Percentiles rank a stretch among this genome's conserved stretches.
These are phyloP conservation scores for Pogoniulus pusillus DNA, from an alignment of 2,797 vertebrate species.

Conservation along the genomic window DNA sequence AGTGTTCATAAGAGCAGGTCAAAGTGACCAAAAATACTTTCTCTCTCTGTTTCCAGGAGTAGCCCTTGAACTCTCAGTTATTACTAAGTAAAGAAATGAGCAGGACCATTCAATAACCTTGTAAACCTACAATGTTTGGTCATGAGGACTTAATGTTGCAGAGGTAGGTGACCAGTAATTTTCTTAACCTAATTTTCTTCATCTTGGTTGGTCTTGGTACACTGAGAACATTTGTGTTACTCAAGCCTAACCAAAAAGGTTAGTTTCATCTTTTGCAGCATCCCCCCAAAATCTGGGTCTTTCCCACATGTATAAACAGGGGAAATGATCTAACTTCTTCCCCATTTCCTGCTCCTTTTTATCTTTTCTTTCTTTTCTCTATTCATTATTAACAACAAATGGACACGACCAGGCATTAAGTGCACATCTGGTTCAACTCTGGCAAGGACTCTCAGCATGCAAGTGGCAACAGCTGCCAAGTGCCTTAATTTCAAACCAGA, in stretches of 20 bases:
- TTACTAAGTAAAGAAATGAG: neutral
- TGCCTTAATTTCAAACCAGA: neutral
- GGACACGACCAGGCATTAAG: neutral
- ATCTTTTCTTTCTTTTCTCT: neutral
- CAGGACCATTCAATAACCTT: neutral
- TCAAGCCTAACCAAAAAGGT: neutral
- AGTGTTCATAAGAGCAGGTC: neutral
- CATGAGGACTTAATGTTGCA: neutral
- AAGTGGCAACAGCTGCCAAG: neutral
- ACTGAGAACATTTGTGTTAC: neutral
- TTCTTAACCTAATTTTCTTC: neutral
- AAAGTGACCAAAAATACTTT: neutral
- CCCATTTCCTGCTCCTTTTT: neutral
- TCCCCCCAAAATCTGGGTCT: neutral
- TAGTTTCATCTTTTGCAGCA: neutral
- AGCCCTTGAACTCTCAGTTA: neutral
- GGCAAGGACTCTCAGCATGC: neutral
- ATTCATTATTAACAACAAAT: neutral
- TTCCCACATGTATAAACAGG: neutral
- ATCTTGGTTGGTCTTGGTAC: neutral
- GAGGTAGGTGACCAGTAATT: neutral
- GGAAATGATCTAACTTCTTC: neutral
- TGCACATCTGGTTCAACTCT: conserved; percentile 28
- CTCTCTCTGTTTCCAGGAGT: neutral
- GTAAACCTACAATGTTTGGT: neutral